Evolutionary conservation across 2,888 invertebrate species (phyloP), one percentile per base, ranked within the genome.

Genomic region (Silvanus unidentatus): DNA sequence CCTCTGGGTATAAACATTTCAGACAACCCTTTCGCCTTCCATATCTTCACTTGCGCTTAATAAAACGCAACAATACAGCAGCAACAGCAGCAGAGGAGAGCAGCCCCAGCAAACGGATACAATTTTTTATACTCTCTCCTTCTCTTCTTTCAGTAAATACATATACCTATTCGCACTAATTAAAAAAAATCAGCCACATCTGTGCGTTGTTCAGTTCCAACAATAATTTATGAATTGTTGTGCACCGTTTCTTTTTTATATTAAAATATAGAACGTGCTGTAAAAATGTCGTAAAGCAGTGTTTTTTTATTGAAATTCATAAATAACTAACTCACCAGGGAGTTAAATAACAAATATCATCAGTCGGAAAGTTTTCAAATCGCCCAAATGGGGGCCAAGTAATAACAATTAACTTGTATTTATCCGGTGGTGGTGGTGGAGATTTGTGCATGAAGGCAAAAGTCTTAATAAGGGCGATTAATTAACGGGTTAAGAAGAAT

Each of bases 141-240:
- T n/a, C n/a, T 55, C 55, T 46, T 53, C 53, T 51, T 55, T 53
- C 52, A 57, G 55, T 44, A 57, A 48, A 44, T 45, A 46, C 48
- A 45, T n/a, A n/a, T 52, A 55, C 62, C 59, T 59, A 65, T 64
- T 65, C 16, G 37, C 63, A 58, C 60, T 65, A 65, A 68, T 68
- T 68, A 67, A 68, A 60, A n/a, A 32, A 63, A 66, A 64, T 64
- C 62, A 52, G 59, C 57, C 63, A 59, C 67, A 67, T 66, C 65
- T 67, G 67, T 56, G 59, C 53, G 54, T 49, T 58, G 60, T 22
- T 22, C 22, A 22, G 8, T 5, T 22, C 60, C 64, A 62, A n/a
- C n/a, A n/a, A n/a, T n/a, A n/a, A n/a, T n/a, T n/a, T n/a, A n/a
- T n/a, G n/a, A n/a, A n/a, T n/a, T 57, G 60, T 62, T 63, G 32